These are phyloP conservation scores for Fregata magnificens DNA, from an alignment of 2,113 vertebrate species.

Conservation along the genomic window DNA sequence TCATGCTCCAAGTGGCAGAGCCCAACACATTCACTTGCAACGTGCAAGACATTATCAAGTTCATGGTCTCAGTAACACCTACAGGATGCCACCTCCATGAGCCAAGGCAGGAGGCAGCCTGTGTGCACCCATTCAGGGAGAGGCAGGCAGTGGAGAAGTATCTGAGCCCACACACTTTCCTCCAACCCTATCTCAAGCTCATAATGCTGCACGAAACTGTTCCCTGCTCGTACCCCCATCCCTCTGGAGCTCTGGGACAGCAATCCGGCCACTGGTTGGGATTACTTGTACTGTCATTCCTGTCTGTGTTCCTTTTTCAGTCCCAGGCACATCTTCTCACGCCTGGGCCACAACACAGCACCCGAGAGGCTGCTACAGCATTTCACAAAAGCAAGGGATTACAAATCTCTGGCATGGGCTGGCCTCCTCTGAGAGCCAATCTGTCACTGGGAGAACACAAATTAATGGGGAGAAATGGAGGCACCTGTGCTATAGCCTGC, in stretches of 20 bases:
- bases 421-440: not conserved
- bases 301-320: not conserved
- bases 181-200: not conserved
- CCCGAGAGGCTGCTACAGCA: not conserved
- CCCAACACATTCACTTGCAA: not conserved
- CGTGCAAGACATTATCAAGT: not conserved
- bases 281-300: not conserved
- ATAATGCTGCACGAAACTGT: not conserved
- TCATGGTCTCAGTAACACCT: not conserved
- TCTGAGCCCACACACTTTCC: not conserved
- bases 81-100: not conserved
- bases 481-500: not conserved
- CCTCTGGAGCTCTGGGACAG: not conserved
- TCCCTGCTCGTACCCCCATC: not conserved
- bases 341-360: not conserved
- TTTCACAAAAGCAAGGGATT: not conserved
- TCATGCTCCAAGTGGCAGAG: not conserved
- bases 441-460: not conserved
- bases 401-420: not conserved
- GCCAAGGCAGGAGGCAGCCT: not conserved
- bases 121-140: not conserved
- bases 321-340: not conserved
- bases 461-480: not conserved
- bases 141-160: accelerated
- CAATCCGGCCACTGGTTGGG: not conserved